Base-by-base conservation (phyloP, 2,113 vertebrate species). In the Microtus ochrogaster region DNA sequence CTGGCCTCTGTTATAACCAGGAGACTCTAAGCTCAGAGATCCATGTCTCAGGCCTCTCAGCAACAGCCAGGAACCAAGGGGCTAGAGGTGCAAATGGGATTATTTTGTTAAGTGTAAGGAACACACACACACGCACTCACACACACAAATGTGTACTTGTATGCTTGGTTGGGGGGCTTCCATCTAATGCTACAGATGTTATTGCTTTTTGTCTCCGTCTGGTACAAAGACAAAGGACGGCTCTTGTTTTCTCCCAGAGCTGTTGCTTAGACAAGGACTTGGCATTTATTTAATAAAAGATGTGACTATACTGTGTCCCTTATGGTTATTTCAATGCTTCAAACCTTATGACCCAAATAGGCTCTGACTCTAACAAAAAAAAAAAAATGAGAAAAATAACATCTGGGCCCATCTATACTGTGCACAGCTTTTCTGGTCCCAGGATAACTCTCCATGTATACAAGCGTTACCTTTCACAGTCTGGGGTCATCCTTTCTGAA, bases 261-360 rank as follows among this genome's bases (percentile, higher is more conserved):
- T 97, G 85, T 83, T 82, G 52, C 68, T 82, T 49, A 49, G 87
- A 73, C 17, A 19, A 70, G 22, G 36, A 47, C 49, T 94, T 95
- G 30, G 26, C 26, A 70, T 82, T 91, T 44, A 58, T 89, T 89
- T 83, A 77, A 88, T 7, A 91, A 83, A n/a, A 63, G 78, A 91
- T 2, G 36, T 39, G 28, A 89, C 44, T 65, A 30, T 94, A 52
- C 24, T 17, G 49, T 77, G 36, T 85, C 85, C 30, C 44, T 68
- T 30, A 81, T 7, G 2, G 9, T 68, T 49, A 87, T 82, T 94
- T 96, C 78, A 93, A 8, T 55, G 70, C 73, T 95, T 88, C 70
- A 83, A 76, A 7, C 0, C 19, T 94, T 72, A 47, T 12, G 78
- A 26, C 17, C 47, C 79, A 91, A 61, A 1, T 1, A 89, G 44